Evolutionary conservation across 2,888 invertebrate genomes (phyloP), one percentile per base, ranked within the genome.

Genomic region (Protophormia terraenovae): DNA sequence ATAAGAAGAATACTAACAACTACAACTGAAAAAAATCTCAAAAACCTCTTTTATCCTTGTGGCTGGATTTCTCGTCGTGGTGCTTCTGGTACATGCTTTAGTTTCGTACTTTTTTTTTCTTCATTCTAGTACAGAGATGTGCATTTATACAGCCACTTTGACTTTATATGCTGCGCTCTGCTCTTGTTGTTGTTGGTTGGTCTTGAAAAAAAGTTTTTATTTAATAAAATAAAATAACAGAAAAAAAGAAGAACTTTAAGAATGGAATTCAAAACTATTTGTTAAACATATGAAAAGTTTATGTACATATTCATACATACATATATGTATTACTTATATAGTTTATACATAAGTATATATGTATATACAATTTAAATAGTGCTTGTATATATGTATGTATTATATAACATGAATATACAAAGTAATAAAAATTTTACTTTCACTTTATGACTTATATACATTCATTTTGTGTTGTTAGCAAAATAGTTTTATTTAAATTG

Each of bases 41-140:
- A 72, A 80, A 85, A 75, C 62, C 85, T 82, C 69, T 73, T 78
- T 79, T 77, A 85, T 85, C 85, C 85, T 85, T 85, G 85, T 80
- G 84, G 78, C 73, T 83, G 77, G 60, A 73, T 73, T 58, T 45
- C 62, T 77, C 45, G 64, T 77, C 71, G 80, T 80, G 58, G 73
- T 78, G 81, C 45, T 84, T 38, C 55, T 77, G 72, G 55, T 83
- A 67, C 60, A 76, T 80, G 73, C 60, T 77, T 19, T 35, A 29
- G 58, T 55, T 67, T 41, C 41, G 35, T 16, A 53, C 19, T 64
- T 29, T 32, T 22, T 60, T n/a, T 62, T 64, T 47, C 38, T 32
- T 19, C 29, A 27, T 35, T 78, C 81, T 81, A 55, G 55, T 78
- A 58, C 69, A 85, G 78, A 75, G 62, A 71, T 82, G 38, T 71